Percentiles rank a stretch among this genome's conserved stretches.
Conservation (phyloP, 2,888 invertebrate genomes). For the Papilio demoleus region DNA sequence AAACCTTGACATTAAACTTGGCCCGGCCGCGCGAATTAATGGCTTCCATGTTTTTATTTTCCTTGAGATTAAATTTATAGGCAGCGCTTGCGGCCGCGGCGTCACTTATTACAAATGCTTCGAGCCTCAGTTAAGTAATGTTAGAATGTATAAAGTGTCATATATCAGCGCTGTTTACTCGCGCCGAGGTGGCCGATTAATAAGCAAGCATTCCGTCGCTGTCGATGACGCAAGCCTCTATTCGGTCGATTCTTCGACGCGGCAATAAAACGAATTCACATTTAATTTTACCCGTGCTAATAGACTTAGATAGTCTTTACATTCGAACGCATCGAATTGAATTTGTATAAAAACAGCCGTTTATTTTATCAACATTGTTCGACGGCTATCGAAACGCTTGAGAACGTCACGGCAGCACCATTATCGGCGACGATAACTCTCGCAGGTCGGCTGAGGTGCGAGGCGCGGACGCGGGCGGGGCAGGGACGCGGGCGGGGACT, state of each 20-base stretch:
- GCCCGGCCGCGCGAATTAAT: constrained; percentile 82
- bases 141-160: constrained; percentile 78
- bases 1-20: constrained; percentile 84
- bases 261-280: constrained; percentile 41
- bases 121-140: constrained; percentile 71
- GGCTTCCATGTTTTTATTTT: constrained; percentile 83
- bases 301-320: constrained; percentile 32
- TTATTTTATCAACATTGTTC: constrained; percentile 42
- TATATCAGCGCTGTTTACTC: constrained; percentile 77
- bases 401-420: constrained; percentile 41
- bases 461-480: constrained; percentile 49
- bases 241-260: constrained; percentile 47
- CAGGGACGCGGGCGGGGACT: constrained; percentile 55
- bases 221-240: constrained; percentile 60
- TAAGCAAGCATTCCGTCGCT: constrained; percentile 60
- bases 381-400: constrained; percentile 41
- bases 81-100: constrained; percentile 71
- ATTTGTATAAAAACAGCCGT: constrained; percentile 38
- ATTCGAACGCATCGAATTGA: constrained; percentile 31
- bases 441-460: constrained; percentile 51
- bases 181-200: constrained; percentile 63
- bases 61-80: constrained; percentile 83
- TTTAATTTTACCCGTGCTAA: constrained; percentile 34
- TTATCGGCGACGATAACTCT: constrained; percentile 58
- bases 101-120: constrained; percentile 80